Evolutionary conservation across 2,888 invertebrate species (phyloP).

Genomic region (Amaurobius ferox): DNA sequence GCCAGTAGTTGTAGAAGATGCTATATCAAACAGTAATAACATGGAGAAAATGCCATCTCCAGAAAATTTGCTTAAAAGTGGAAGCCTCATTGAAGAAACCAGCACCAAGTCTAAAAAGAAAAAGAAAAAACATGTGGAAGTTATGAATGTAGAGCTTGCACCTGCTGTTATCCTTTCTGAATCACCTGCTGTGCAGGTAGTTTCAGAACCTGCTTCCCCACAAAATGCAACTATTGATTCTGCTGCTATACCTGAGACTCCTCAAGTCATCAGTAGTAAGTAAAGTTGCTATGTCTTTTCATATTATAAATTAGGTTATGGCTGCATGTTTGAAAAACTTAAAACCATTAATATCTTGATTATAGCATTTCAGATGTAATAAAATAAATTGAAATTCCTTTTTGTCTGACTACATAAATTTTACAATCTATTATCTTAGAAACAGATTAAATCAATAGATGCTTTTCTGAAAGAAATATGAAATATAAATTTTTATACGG

Average conservation of each 20-base stretch:
- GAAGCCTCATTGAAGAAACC: constrained; percentile 35
- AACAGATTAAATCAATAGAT: too few species aligned
- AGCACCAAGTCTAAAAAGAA: constrained; percentile 56
- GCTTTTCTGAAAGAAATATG: too few species aligned
- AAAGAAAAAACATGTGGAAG: constrained; percentile 50
- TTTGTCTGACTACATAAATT: too few species aligned
- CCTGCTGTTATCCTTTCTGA: constrained; percentile 15
- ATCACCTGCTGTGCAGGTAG: constrained; percentile 23
- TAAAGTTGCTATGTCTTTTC: not conserved
- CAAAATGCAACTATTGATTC: constrained; percentile 10
- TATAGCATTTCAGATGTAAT: too few species aligned
- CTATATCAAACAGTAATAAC: not conserved
- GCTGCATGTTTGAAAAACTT: too few species aligned
- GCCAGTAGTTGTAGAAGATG: constrained; percentile 19
- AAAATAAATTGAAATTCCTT: too few species aligned
- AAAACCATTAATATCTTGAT: too few species aligned
- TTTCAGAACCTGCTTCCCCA: constrained; percentile 39
- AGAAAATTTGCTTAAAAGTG: constrained; percentile 22
- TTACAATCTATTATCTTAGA: too few species aligned
- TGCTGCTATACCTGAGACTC: constrained; percentile 3
- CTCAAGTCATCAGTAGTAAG: constrained; percentile 25
- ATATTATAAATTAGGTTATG: too few species aligned
- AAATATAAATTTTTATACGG: too few species aligned
- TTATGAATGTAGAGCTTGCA: constrained; percentile 7
- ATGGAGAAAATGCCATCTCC: not conserved